These are phyloP conservation scores for Spea bombifrons DNA, from an alignment of 2,113 vertebrate species.

Conservation along the genomic window DNA sequence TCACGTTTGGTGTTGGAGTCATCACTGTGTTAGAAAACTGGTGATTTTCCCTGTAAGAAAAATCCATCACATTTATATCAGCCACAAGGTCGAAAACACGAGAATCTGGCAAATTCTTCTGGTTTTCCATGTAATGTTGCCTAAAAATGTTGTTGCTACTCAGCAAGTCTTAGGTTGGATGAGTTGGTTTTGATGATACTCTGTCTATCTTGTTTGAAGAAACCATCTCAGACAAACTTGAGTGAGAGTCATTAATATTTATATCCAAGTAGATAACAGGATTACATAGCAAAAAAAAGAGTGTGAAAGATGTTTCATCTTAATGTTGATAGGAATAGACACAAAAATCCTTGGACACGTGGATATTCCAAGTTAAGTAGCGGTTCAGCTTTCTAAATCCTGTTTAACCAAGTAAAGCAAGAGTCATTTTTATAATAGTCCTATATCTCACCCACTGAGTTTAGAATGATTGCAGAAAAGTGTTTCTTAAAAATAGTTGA, in stretches of 20 bases:
- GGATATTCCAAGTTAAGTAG: constrained; percentile 51
- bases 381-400: constrained; percentile 62
- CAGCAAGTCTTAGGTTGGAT: background rate
- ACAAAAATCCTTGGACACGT: constrained; percentile 52
- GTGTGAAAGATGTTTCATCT: constrained; percentile 48
- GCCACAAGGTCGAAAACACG: constrained; percentile 68
- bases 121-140: constrained; percentile 59
- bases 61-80: constrained; percentile 67
- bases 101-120: constrained; percentile 61
- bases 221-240: constrained; percentile 38
- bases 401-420: constrained; percentile 63
- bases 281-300: constrained; percentile 55
- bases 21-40: constrained; percentile 45
- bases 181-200: constrained; percentile 38
- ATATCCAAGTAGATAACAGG: constrained; percentile 59
- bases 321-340: constrained; percentile 60
- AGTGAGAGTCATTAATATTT: constrained; percentile 52
- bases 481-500: constrained; percentile 57
- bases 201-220: constrained; percentile 31
- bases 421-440: constrained; percentile 78
- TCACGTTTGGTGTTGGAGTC: constrained; percentile 32
- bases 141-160: background rate
- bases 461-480: constrained; percentile 56
- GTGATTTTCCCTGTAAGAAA: constrained; percentile 50
- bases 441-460: constrained; percentile 74